Evolutionary conservation across 2,888 invertebrate species (phyloP), one percentile per base, ranked within the genome.

Genomic region (Thera obeliscata): DNA sequence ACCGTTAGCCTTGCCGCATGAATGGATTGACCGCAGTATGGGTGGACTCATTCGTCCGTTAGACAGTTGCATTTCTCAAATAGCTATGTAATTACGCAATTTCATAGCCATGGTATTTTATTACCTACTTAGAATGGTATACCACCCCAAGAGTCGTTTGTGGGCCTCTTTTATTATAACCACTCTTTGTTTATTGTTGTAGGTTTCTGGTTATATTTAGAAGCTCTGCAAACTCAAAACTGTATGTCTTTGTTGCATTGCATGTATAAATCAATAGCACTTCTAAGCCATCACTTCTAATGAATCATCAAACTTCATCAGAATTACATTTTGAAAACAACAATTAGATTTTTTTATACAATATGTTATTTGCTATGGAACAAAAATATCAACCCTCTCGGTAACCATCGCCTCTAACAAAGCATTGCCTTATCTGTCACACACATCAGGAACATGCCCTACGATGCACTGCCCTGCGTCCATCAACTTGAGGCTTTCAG

Each of bases 1-100:
- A 80, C 82, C 85, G 84, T 86, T 87, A 85, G 61, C 70, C 71
- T 77, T 83, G 80, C 81, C 84, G 85, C 86, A 84, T 86, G 84
- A 87, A 84, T 84, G 83, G 82, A 73, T 76, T 71, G 78, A 76
- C 76, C 78, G 78, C 75, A 74, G 76, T 74, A 68, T 69, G 54
- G 61, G 36, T 43, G 41, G 43, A 55, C 61, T 33, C 46, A 76
- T 78, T 77, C 76, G 79, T 79, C 67, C 73, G 73, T 76, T 80
- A 78, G 81, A 87, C 86, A 81, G 87, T 85, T 87, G 85, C 65
- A 69, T 64, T 57, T 76, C 69, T 79, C 74, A 81, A 82, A 79
- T 84, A 76, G 79, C 78, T 76, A 55, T 72, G 69, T 81, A 79
- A 82, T 83, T 81, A 75, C 74, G 56, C 71, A 75, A 74, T 75